Conservation (phyloP, 2,888 invertebrate species). For the Caradrina kadenii region DNA sequence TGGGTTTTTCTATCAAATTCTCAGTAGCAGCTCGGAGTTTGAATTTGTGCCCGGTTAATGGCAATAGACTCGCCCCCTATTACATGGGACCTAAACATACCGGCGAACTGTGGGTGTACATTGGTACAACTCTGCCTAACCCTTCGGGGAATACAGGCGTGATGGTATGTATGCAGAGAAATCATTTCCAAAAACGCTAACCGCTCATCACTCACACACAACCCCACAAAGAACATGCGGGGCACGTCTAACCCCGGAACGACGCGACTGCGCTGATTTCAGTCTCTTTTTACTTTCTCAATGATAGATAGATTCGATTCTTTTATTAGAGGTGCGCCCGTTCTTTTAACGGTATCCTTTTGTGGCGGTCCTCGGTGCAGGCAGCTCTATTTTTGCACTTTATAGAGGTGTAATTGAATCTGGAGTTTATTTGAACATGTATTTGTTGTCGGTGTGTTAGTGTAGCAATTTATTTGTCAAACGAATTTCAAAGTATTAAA, state of each 20-base stretch:
- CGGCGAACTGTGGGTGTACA: too few relatives aligned
- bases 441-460: background rate
- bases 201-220: slow-evolving; percentile 49
- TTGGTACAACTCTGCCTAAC: too few relatives aligned
- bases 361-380: slow-evolving; percentile 67
- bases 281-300: slow-evolving; percentile 80
- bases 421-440: slow-evolving; percentile 59
- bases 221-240: slow-evolving; percentile 76
- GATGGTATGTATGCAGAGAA: too few relatives aligned
- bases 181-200: slow-evolving; percentile 31
- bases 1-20: too few relatives aligned
- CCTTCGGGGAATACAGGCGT: too few relatives aligned
- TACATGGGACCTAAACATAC: too few relatives aligned
- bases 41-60: too few relatives aligned
- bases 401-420: slow-evolving; percentile 68
- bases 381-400: slow-evolving; percentile 59
- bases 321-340: slow-evolving; percentile 80
- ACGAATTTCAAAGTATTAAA: too few relatives aligned
- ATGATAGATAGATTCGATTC: slow-evolving; percentile 84
- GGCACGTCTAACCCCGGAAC: slow-evolving; percentile 81
- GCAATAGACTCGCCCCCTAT: too few relatives aligned
- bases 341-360: slow-evolving; percentile 75
- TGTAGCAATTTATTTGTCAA: background rate
- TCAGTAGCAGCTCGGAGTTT: too few relatives aligned
- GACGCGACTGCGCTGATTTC: slow-evolving; percentile 83